Evolutionary conservation across 2,888 invertebrate genomes (phyloP), one percentile per base, ranked within the genome.

Genomic region (Listrodromus nycthemerus): DNA sequence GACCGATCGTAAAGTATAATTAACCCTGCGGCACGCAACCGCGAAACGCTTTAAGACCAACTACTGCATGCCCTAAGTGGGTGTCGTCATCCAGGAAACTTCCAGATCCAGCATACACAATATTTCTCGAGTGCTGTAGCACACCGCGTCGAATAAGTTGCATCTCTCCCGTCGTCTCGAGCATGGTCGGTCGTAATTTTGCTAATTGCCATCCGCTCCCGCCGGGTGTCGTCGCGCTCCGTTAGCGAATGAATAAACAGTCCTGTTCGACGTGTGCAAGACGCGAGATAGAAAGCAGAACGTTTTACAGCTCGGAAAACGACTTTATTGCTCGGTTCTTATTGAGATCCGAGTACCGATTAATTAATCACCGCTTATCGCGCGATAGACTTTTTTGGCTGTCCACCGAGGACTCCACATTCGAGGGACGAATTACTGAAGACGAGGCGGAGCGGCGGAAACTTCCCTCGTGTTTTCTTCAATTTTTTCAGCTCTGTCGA

Each of bases 401-500:
- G 4, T 24, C 24, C 10, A 27, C 27, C n/a, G 24, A 7, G 13
- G 41, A 61, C 58, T 45, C 27, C n/a, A 71, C 41, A 58, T 41
- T 41, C 37, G 30, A 33, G 10, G 16, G 7, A 45, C n/a, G 13
- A 58, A 4, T 19, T 10, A 73, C 45, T 65, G 4, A 52, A 55
- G 16, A 10, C n/a, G 69, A 37, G 24, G 37, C 19, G 27, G 4
- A 2, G 3, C 70, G n/a, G 19, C 41, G 27, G 10, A 52, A 16
- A 16, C 21, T 7, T 21, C 33, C 21, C 13, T 16, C 37, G 16
- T 16, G 13, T 65, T 78, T 65, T 45, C 74, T 7, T 69, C 74
- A 33, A 73, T 67, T 70, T 81, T 84, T 65, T 90, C 89, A 1
- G 88, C 87, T 27, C 82, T 79, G 19, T 84, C 82, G 4, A 90